These are phyloP conservation scores for Acanthopleura granulata DNA, from an alignment of 2,888 invertebrate species.

Conservation along the genomic window DNA sequence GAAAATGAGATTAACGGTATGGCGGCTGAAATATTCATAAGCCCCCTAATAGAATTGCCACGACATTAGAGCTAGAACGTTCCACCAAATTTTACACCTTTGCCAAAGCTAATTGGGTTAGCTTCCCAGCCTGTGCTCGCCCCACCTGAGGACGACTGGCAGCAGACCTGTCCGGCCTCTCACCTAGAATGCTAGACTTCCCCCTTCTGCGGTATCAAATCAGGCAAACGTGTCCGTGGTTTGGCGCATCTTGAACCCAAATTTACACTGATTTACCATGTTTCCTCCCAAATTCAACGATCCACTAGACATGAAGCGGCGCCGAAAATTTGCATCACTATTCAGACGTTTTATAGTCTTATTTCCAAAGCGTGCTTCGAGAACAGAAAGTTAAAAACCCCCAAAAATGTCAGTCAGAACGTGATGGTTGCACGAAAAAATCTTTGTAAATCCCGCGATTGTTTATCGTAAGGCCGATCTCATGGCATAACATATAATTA, in stretches of 20 bases:
- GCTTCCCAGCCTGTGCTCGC: constrained; percentile 2
- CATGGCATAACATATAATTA: too few species aligned
- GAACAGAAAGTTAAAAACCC: too few species aligned
- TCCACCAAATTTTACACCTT: constrained; percentile 44
- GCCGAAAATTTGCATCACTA: too few species aligned
- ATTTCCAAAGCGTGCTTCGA: too few species aligned
- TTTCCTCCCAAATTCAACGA: too few species aligned
- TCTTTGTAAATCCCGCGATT: too few species aligned
- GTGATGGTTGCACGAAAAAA: too few species aligned
- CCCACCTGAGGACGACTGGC: constrained; percentile 2
- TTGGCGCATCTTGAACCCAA: not conserved
- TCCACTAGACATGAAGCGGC: too few species aligned
- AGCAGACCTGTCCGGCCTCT: not conserved
- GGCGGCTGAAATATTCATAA: constrained; percentile 15
- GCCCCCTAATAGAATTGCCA: not conserved
- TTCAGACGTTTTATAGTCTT: too few species aligned
- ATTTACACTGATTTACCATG: constrained; percentile 7
- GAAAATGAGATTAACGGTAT: constrained; percentile 8
- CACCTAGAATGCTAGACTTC: not conserved
- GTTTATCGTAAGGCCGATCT: too few species aligned
- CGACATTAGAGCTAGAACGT: constrained; percentile 9
- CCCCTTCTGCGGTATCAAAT: not conserved
- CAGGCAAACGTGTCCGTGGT: not conserved
- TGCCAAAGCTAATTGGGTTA: constrained; percentile 45
- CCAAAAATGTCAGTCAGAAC: too few species aligned